Evolutionary conservation across 2,797 vertebrate species (phyloP).

Genomic region (Danio albolineatus): DNA sequence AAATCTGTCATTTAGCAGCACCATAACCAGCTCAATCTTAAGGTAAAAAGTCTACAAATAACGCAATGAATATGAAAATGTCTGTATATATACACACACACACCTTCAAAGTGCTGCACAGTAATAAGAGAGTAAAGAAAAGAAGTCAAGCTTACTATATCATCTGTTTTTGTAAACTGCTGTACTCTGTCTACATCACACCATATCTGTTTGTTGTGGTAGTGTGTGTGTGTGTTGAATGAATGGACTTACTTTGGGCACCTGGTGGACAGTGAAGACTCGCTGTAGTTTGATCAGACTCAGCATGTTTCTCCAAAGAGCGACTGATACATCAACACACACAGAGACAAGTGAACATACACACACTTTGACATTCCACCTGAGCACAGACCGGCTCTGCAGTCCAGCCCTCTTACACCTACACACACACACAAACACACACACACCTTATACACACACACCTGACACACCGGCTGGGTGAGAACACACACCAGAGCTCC

Average conservation of each 20-base stretch:
- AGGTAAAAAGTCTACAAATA: background rate
- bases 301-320: constrained; percentile 75
- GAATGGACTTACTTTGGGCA: constrained; percentile 87
- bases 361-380: constrained; percentile 27
- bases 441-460: constrained; percentile 51
- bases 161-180: background rate
- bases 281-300: constrained; percentile 82
- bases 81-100: constrained; percentile 3
- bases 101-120: constrained; percentile 28
- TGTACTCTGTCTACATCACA: background rate
- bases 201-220: background rate
- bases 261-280: constrained; percentile 85
- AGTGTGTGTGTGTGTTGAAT: background rate
- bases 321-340: background rate
- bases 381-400: background rate
- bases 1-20: background rate
- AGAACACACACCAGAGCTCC: background rate
- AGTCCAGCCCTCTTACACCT: constrained; percentile 59
- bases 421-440: constrained; percentile 59
- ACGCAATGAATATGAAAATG: background rate
- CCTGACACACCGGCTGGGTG: constrained; percentile 31
- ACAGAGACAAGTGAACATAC: constrained; percentile 6
- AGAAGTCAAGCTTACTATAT: background rate
- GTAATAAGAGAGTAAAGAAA: constrained; percentile 22
- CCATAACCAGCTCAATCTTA: background rate